Conservation (phyloP, 2,113 vertebrate species). For the Nansenia antarctica region DNA sequence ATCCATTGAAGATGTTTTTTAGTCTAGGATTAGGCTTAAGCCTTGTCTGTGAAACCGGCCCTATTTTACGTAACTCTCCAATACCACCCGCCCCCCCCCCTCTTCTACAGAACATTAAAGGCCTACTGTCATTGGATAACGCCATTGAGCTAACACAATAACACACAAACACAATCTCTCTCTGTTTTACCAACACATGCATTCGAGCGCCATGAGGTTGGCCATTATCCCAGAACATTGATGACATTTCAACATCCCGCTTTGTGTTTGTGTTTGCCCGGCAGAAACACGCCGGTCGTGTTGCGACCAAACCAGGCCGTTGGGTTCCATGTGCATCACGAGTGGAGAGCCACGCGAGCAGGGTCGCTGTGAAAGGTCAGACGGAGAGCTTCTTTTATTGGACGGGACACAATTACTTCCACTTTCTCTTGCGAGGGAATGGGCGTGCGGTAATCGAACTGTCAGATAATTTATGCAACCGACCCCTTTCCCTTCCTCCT, state of each 20-base stretch:
- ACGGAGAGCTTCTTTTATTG: conserved; percentile 10
- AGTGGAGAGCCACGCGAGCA: background rate
- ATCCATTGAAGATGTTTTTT: no score
- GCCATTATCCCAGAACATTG: background rate
- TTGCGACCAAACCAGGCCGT: background rate
- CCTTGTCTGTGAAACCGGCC: no score
- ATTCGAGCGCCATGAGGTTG: background rate
- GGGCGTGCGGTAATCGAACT: conserved; percentile 30
- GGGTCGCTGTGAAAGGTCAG: background rate
- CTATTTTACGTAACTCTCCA: no score
- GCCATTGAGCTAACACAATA: no score
- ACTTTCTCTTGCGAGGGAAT: conserved; percentile 17
- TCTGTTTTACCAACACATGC: background rate
- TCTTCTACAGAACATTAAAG: no score
- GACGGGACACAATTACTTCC: conserved; percentile 5
- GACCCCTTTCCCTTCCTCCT: no score
- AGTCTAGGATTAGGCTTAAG: no score
- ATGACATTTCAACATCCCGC: background rate
- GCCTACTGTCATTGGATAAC: no score
- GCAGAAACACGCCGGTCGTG: background rate
- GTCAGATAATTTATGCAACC: conserved; percentile 59
- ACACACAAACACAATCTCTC: no score
- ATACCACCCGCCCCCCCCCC: no score
- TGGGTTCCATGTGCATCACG: background rate
- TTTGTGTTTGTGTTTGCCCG: background rate